Percentiles rank a stretch among this genome's conserved stretches.
These are phyloP conservation scores for Arctopsyche grandis DNA, from an alignment of 1,140 invertebrate genomes.

Conservation along the genomic window DNA sequence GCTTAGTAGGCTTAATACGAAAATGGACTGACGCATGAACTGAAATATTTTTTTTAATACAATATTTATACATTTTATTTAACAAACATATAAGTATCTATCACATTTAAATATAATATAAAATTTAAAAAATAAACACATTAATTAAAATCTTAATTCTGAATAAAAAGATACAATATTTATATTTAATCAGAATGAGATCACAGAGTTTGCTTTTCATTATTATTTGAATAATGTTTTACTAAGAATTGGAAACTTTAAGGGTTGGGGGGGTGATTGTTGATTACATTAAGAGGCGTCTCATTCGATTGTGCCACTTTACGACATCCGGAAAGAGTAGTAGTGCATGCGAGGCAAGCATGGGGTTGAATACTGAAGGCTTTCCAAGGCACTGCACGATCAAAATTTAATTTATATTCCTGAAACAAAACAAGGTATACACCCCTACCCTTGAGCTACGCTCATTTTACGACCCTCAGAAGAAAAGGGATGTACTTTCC, in stretches of 20 bases:
- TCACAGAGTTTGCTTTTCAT: no score
- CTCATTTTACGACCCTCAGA: conserved; percentile 39
- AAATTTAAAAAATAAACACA: no score
- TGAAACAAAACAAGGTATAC: conserved; percentile 46
- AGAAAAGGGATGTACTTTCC: conserved; percentile 37
- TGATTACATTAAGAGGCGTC: conserved; percentile 13
- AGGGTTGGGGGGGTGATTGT: neutral
- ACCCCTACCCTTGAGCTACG: conserved; percentile 8
- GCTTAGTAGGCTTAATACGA: conserved; percentile 33
- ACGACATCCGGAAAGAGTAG: conserved; percentile 29
- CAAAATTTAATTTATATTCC: conserved; percentile 52
- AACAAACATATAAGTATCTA: no score
- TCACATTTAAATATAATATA: no score
- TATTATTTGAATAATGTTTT: no score
- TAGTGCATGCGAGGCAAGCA: neutral
- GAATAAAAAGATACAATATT: no score
- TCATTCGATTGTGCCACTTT: conserved; percentile 12
- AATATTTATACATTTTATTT: no score
- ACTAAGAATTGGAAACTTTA: no score
- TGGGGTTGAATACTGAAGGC: conserved; percentile 21
- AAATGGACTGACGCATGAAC: conserved; percentile 8
- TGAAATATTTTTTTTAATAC: neutral
- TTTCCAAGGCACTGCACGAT: conserved; percentile 46
- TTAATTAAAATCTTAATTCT: no score
- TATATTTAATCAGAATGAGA: no score